These are phyloP conservation scores for Procavia capensis DNA, from an alignment of 2,113 vertebrate species.

Conservation along the genomic window DNA sequence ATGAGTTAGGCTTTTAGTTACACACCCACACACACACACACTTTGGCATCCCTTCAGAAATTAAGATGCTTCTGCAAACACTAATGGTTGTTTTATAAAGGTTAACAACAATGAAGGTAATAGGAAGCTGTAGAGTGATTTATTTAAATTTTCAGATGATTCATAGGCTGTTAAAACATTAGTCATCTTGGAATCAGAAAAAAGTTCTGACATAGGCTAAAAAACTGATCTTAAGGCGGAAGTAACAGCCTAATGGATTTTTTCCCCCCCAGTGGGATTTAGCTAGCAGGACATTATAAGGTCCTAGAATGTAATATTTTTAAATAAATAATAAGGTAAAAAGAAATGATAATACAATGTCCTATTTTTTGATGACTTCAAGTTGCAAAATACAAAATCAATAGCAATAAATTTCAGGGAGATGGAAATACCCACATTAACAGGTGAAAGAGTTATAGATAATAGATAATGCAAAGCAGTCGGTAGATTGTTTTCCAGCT, in stretches of 20 bases:
- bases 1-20: neutral
- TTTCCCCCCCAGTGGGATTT: neutral
- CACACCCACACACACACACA: neutral
- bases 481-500: neutral
- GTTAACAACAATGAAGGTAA: neutral
- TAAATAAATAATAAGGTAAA: neutral
- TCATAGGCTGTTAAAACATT: conserved; percentile 27
- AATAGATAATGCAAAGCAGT: neutral
- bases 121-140: neutral
- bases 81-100: neutral
- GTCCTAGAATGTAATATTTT: neutral
- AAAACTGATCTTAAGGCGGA: neutral
- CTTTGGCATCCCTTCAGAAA: neutral
- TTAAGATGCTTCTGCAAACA: neutral
- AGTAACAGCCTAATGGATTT: neutral
- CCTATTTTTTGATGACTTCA: neutral
- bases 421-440: neutral
- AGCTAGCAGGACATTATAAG: neutral
- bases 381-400: neutral
- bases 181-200: neutral
- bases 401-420: neutral
- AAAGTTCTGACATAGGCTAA: conserved; percentile 11
- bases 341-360: neutral
- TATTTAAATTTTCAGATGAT: conserved; percentile 28
- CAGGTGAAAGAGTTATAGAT: neutral